These are phyloP conservation scores for Nymphalis c-album DNA, from an alignment of 2,888 invertebrate genomes.

Conservation along the genomic window DNA sequence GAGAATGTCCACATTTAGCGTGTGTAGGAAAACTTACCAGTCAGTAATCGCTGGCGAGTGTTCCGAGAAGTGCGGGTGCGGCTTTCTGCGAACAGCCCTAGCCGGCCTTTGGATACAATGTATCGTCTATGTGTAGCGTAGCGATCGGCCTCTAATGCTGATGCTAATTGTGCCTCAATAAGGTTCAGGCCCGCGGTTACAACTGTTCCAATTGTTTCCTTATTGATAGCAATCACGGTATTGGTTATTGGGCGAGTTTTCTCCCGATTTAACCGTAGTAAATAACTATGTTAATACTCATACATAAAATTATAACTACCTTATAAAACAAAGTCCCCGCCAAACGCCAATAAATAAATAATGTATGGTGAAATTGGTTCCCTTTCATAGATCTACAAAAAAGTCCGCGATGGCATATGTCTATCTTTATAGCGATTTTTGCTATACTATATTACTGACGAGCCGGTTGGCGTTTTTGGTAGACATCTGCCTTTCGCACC, in stretches of 20 bases:
- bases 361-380: no score
- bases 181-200: neutral
- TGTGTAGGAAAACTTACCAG: constrained; percentile 11
- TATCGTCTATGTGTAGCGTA: neutral
- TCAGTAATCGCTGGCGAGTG: constrained; percentile 11
- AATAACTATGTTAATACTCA: neutral
- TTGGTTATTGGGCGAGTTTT: neutral
- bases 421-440: no score
- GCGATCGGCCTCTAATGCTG: neutral
- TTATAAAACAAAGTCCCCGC: no score
- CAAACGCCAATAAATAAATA: no score
- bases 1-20: constrained; percentile 9
- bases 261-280: neutral
- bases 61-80: constrained; percentile 32
- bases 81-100: constrained; percentile 20
- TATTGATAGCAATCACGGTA: neutral
- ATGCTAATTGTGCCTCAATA: constrained; percentile 10
- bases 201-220: constrained; percentile 8
- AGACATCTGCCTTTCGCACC: no score
- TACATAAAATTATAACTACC: neutral
- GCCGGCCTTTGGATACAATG: neutral
- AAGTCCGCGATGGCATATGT: no score
- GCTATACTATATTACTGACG: no score
- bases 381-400: no score
- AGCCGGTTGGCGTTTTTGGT: no score